These are phyloP conservation scores for Oreochromis grahami DNA, from an alignment of 2,797 vertebrate species.

Conservation along the genomic window DNA sequence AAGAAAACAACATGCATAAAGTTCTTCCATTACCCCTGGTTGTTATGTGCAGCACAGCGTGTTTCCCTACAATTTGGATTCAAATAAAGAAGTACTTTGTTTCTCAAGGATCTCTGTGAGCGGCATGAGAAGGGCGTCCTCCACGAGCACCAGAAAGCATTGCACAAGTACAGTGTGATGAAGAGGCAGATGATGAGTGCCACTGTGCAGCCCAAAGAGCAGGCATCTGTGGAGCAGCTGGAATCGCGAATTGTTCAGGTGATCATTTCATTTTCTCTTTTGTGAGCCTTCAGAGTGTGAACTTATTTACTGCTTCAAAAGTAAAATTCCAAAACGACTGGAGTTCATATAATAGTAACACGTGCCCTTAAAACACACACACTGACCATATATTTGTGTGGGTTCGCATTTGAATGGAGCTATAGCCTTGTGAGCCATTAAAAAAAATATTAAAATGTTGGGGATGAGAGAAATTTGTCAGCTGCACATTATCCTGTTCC, in stretches of 20 bases:
- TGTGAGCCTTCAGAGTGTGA: neutral
- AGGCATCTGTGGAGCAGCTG: slow-evolving; percentile 88
- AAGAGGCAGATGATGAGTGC: slow-evolving; percentile 94
- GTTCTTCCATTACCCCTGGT: neutral
- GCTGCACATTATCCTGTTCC: neutral
- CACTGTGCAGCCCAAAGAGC: slow-evolving; percentile 87
- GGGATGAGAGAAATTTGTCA: neutral
- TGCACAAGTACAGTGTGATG: slow-evolving; percentile 95
- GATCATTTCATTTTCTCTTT: neutral
- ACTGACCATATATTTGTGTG: neutral
- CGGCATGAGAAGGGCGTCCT: slow-evolving; percentile 95
- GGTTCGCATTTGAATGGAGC: neutral
- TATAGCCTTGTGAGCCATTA: neutral
- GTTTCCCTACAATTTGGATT: neutral
- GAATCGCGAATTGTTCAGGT: slow-evolving; percentile 97
- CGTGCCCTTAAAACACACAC: neutral
- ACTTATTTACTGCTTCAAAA: neutral
- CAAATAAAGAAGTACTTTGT: neutral
- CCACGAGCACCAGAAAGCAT: slow-evolving; percentile 91
- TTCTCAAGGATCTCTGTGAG: slow-evolving; percentile 89
- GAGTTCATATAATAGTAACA: neutral
- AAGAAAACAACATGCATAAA: neutral
- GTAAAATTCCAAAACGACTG: neutral
- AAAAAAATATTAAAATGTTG: accelerated
- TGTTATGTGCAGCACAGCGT: neutral